Percentiles rank a stretch among this genome's conserved stretches.
These are phyloP conservation scores for Oenanthe melanoleuca DNA, from an alignment of 2,113 vertebrate genomes.

Conservation along the genomic window DNA sequence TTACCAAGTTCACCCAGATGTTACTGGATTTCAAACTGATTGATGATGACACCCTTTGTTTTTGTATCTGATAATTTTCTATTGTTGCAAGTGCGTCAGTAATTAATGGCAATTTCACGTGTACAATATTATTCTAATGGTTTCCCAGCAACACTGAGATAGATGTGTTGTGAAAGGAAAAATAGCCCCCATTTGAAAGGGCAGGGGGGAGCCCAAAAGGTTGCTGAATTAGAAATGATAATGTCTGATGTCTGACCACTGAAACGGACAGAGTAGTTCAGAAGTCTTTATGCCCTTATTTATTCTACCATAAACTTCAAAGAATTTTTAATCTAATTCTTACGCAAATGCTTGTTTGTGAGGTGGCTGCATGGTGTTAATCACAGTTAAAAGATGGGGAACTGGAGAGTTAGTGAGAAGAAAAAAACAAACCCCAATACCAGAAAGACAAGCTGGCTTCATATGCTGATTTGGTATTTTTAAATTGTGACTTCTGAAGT, in stretches of 20 bases:
- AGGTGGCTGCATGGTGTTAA: background rate
- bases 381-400: background rate
- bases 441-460: background rate
- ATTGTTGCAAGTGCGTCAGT: background rate
- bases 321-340: background rate
- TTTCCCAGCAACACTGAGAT: slow-evolving; percentile 19
- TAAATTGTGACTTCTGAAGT: background rate
- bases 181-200: background rate
- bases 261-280: background rate
- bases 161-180: background rate
- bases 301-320: background rate
- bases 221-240: background rate
- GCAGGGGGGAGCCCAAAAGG: background rate
- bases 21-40: slow-evolving; percentile 6
- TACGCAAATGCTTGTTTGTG: background rate
- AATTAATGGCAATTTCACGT: slow-evolving; percentile 40
- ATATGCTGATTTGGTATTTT: background rate
- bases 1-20: background rate
- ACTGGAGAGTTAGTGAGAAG: background rate
- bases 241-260: background rate
- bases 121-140: background rate
- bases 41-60: background rate
- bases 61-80: slow-evolving; percentile 7
- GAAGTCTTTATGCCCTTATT: background rate
- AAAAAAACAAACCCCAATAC: background rate